Evolutionary conservation across 1,140 invertebrate genomes (phyloP).

Genomic region (Telenomus remus): DNA sequence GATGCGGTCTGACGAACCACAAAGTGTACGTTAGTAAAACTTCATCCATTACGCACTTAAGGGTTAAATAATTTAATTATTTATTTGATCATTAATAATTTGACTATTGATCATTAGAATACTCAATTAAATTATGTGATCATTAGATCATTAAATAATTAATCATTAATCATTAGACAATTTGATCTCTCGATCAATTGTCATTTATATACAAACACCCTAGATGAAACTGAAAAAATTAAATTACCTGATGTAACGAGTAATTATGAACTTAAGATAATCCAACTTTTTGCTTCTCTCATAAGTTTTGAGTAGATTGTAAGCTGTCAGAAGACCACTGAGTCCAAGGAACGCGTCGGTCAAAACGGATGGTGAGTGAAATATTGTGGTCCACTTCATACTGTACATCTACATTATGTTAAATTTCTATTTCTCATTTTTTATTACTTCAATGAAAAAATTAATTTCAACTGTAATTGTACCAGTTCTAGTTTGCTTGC

Average conservation of each 20-base stretch:
- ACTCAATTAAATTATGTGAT: neutral
- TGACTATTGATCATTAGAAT: no score
- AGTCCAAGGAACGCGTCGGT: conserved; percentile 65
- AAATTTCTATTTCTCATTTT: neutral
- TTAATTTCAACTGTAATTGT: conserved; percentile 3
- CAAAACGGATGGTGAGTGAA: conserved; percentile 61
- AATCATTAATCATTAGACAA: no score
- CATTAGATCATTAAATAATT: no score
- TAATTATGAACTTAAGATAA: conserved; percentile 47
- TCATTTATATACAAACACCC: no score
- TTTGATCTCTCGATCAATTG: no score
- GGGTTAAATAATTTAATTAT: no score
- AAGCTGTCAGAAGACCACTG: conserved; percentile 63
- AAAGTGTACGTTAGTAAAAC: no score
- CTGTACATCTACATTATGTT: conserved; percentile 4
- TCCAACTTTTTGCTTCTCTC: conserved; percentile 61
- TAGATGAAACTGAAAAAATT: no score
- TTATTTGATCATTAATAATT: no score
- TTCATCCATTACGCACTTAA: no score
- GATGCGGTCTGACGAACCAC: no score
- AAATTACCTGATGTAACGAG: conserved; percentile 60
- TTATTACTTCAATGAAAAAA: conserved; percentile 1
- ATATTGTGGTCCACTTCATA: conserved; percentile 30
- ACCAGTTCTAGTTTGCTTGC: conserved; percentile 54
- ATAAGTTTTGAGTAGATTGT: conserved; percentile 61